These are phyloP conservation scores for Diploscapter pachys DNA, from an alignment of 1,140 invertebrate species.

Conservation along the genomic window DNA sequence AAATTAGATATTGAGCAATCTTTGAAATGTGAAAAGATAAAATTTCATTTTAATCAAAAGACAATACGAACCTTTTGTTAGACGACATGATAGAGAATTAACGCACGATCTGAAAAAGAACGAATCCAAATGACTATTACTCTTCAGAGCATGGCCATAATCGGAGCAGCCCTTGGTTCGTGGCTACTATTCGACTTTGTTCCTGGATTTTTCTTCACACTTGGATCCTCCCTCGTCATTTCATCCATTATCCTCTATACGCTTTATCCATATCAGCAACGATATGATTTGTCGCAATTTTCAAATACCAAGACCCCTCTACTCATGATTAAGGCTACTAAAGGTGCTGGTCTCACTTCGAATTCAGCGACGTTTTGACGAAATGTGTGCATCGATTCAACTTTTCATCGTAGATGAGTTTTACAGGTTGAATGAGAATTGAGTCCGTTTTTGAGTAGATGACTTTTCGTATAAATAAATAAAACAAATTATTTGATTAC, in stretches of 20 bases:
- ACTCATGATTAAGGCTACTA: slow-evolving; percentile 8
- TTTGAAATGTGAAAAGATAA: slow-evolving; percentile 4
- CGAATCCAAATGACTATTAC: not conserved
- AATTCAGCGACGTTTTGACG: too few species aligned
- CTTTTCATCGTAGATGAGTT: too few species aligned
- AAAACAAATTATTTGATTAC: too few species aligned
- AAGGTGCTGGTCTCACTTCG: not conserved
- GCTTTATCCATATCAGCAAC: slow-evolving; percentile 21
- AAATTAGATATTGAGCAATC: not conserved
- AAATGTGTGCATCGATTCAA: too few species aligned
- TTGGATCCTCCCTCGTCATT: slow-evolving; percentile 48
- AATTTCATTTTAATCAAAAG: not conserved
- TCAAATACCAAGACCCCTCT: slow-evolving; percentile 1
- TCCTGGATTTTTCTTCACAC: slow-evolving; percentile 50
- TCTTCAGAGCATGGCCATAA: slow-evolving; percentile 46
- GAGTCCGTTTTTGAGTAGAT: too few species aligned
- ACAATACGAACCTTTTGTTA: not conserved
- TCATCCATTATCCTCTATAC: slow-evolving; percentile 27
- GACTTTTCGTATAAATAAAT: too few species aligned
- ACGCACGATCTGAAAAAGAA: not conserved
- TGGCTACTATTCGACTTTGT: slow-evolving; percentile 56
- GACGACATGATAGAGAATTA: not conserved
- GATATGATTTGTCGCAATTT: not conserved
- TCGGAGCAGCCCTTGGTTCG: slow-evolving; percentile 56
- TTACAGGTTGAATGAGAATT: too few species aligned